Conservation (phyloP, 92 coral and sea anemone species). For the Virgularia gustaviana region DNA sequence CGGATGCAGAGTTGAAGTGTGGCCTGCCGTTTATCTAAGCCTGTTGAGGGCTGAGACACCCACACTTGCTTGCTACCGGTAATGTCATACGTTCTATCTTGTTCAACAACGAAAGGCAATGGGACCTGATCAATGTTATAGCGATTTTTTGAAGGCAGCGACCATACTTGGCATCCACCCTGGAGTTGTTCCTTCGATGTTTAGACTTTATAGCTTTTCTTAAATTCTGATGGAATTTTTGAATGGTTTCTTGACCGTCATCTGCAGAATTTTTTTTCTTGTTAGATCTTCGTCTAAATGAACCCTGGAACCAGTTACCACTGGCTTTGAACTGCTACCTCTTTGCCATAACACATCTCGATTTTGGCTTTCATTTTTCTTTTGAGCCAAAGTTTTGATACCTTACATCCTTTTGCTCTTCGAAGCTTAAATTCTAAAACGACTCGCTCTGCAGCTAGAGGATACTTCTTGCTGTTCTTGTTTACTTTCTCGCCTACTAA, state of each 20-base stretch:
- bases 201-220: constrained; percentile 40
- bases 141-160: constrained; percentile 40
- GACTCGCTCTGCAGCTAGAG: constrained; percentile 19
- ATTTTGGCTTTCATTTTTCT: constrained; percentile 26
- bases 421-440: constrained; percentile 40
- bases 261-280: constrained; percentile 43
- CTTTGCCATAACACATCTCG: constrained; percentile 44
- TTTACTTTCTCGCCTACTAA: not conserved
- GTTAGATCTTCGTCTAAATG: constrained; percentile 31
- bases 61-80: constrained; percentile 51
- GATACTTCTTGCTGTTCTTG: constrained; percentile 25
- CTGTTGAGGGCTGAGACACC: constrained; percentile 61
- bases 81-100: constrained; percentile 48
- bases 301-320: constrained; percentile 44
- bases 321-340: constrained; percentile 37
- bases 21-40: constrained; percentile 51
- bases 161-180: constrained; percentile 44
- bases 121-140: constrained; percentile 48
- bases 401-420: constrained; percentile 22
- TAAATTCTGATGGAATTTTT: constrained; percentile 33
- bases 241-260: constrained; percentile 43
- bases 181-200: constrained; percentile 31
- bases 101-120: constrained; percentile 45
- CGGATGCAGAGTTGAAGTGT: constrained; percentile 43
- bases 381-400: constrained; percentile 4